Conservation (phyloP, 2,888 invertebrate species). For the Spodoptera exigua region DNA sequence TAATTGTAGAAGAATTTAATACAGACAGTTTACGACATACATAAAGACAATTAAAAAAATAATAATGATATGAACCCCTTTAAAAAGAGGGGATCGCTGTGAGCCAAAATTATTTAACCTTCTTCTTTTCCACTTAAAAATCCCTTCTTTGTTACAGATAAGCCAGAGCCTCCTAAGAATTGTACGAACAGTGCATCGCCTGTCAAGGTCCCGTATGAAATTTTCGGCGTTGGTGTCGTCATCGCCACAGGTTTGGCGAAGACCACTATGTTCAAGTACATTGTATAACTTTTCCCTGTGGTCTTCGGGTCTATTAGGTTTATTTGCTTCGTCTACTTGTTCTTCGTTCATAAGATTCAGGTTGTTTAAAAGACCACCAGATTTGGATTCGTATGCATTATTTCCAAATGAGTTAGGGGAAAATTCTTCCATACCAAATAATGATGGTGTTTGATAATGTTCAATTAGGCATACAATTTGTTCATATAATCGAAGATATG, state of each 20-base stretch:
- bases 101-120: not conserved
- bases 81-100: too few relatives aligned
- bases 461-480: too few relatives aligned
- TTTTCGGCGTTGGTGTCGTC: slow-evolving; percentile 62
- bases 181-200: slow-evolving; percentile 76
- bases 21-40: too few relatives aligned
- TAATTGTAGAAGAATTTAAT: too few relatives aligned
- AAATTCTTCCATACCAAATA: not conserved
- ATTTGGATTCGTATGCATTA: too few relatives aligned
- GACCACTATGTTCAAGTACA: slow-evolving; percentile 71
- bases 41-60: too few relatives aligned
- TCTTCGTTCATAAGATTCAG: slow-evolving; percentile 41
- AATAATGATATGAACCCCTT: too few relatives aligned
- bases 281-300: slow-evolving; percentile 62
- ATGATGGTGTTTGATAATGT: not conserved
- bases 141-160: slow-evolving; percentile 70
- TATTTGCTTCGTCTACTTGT: slow-evolving; percentile 46
- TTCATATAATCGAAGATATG: too few relatives aligned
- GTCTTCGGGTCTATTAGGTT: slow-evolving; percentile 37
- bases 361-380: not conserved
- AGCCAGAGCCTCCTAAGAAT: slow-evolving; percentile 81
- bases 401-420: too few relatives aligned
- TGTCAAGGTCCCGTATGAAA: slow-evolving; percentile 60
- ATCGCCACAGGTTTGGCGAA: slow-evolving; percentile 64
- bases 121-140: slow-evolving; percentile 57